Base-by-base conservation (phyloP, 2,888 invertebrate species). In the Hypsopygia costalis region DNA sequence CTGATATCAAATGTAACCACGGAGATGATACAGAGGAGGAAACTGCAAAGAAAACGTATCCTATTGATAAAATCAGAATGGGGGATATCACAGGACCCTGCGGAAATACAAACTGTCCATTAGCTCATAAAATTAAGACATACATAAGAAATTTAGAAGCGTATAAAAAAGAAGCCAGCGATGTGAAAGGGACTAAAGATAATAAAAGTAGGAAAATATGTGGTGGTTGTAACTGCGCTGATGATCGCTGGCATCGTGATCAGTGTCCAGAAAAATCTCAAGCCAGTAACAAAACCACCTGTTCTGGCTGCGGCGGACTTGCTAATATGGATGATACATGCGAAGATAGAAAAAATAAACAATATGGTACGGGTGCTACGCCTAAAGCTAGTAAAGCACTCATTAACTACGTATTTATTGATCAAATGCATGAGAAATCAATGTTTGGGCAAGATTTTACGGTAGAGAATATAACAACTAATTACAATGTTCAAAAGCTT, bases 51-150 rank as follows among this genome's bases (percentile, higher is more conserved):
- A 79, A 73, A 50, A 59, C 55, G 36, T 77, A 82, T 58, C 55
- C 76, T 9, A 74, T 82, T 11, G 67, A 79, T 39, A 82, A 82
- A 48, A 77, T 88, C 35, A 74, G 73, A 51, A 88, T 88, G 86
- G 87, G 88, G 40, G 87, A 88, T 47, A 88, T 88, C 25, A 68
- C 59, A 29, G 88, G 88, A 3, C 87, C 88, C 1, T 88, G 88
- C 58, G 88, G 88, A 34, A 88, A 88, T 55, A 40, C 67, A 16
- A 86, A 81, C 37, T 88, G 88, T 54, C 57, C 71, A 28, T 58
- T 88, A 47, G 86, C 87, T 28, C 85, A 85, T 51, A 88, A 81
- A 65, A 78, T 88, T 1, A 81, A 59, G 54, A 69, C 55, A 6
- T 88, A 87, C 43, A 76, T 88, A 35, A 69, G 88, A 51, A 74